A percentile compares a stretch with the other conserved stretches of the same genome.
Conservation (phyloP, 2,113 vertebrate species). For the Rhadina sibilatrix region DNA sequence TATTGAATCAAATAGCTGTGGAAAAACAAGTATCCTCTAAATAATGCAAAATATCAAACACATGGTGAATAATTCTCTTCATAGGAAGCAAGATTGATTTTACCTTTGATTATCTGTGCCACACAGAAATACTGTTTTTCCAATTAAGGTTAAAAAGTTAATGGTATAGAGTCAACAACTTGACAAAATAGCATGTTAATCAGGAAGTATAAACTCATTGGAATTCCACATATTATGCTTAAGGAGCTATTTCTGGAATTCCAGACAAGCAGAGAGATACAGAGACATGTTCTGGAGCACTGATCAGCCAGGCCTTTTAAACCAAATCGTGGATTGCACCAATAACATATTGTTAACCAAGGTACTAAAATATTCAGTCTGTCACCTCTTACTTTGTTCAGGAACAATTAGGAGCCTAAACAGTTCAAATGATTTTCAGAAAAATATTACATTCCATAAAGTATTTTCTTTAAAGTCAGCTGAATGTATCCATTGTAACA, state of each 20-base stretch:
- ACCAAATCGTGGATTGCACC: neutral
- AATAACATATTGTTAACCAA: neutral
- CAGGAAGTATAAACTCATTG: conserved; percentile 48
- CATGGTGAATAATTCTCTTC: conserved; percentile 38
- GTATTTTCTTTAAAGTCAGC: neutral
- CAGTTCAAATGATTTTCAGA: neutral
- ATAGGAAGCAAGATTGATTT: conserved; percentile 60
- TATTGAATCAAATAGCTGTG: conserved; percentile 38
- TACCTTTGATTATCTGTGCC: conserved; percentile 64
- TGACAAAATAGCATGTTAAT: conserved; percentile 64
- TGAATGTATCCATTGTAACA: neutral
- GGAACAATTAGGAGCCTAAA: neutral
- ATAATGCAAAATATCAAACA: conserved; percentile 63
- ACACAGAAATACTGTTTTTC: conserved; percentile 42
- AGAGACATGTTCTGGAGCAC: neutral
- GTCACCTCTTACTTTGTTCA: neutral
- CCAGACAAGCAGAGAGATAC: neutral
- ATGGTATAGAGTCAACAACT: conserved; percentile 52
- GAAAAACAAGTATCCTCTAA: conserved; percentile 51
- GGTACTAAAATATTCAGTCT: neutral
- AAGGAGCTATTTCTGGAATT: conserved; percentile 30
- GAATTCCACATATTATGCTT: conserved; percentile 4
- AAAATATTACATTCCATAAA: neutral
- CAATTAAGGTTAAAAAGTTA: conserved; percentile 68
- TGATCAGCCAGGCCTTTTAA: conserved; percentile 17